Percentiles rank a stretch among this genome's conserved stretches.
Evolutionary conservation across 2,888 invertebrate species (phyloP).

Genomic region (Eudasyphora cyanicolor): DNA sequence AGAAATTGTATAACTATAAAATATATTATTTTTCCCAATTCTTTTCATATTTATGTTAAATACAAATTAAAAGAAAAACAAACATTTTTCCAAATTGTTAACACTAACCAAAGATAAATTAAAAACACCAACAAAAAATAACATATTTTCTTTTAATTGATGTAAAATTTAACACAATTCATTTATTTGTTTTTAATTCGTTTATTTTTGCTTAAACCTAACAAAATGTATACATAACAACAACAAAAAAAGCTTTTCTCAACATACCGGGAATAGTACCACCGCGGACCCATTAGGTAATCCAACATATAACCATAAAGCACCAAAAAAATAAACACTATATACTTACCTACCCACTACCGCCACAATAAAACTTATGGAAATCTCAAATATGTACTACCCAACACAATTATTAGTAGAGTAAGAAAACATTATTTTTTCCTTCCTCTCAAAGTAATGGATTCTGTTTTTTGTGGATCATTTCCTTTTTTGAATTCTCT

Average conservation of each 20-base stretch:
- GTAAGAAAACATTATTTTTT: neutral
- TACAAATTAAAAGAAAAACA: neutral
- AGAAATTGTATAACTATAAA: too few relatives aligned
- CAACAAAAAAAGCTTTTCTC: slow-evolving; percentile 73
- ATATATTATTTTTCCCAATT: too few relatives aligned
- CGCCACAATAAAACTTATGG: neutral
- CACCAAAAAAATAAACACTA: slow-evolving; percentile 31
- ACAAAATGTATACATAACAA: slow-evolving; percentile 56
- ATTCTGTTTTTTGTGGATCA: neutral
- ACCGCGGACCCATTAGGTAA: slow-evolving; percentile 78
- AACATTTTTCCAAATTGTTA: neutral
- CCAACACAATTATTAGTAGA: neutral
- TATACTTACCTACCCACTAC: too few relatives aligned
- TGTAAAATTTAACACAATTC: slow-evolving; percentile 21
- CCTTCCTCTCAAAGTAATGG: neutral
- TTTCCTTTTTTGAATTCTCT: neutral
- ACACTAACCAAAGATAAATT: neutral
- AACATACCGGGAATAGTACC: slow-evolving; percentile 78
- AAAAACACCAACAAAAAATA: too few relatives aligned
- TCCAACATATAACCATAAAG: slow-evolving; percentile 45
- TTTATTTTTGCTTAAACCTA: slow-evolving; percentile 56
- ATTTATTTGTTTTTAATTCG: slow-evolving; percentile 46
- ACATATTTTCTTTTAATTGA: neutral
- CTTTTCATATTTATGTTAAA: neutral
- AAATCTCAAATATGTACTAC: neutral